Conservation (phyloP, 53 echinoderm and acorn worm species). For the Mesocentrotus franciscanus region DNA sequence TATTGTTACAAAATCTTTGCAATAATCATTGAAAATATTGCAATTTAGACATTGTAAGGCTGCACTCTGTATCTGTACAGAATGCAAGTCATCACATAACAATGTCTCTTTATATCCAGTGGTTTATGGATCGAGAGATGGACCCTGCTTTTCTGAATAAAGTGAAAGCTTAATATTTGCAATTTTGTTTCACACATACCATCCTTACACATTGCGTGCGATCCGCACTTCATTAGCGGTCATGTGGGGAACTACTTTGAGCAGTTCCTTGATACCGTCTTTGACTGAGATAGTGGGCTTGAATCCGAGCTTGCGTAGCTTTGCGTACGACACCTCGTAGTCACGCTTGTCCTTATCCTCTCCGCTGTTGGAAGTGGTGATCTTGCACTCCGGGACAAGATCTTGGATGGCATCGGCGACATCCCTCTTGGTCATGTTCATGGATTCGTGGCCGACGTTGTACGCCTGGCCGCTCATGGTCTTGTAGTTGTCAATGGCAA, state of each 20-base stretch:
- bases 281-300: conserved; percentile 68
- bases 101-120: not conserved
- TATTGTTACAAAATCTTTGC: not conserved
- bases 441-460: conserved; percentile 85
- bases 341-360: conserved; percentile 87
- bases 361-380: conserved; percentile 69
- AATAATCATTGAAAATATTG: not conserved
- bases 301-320: conserved; percentile 80
- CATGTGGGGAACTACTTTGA: conserved; percentile 83
- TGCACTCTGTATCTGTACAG: not conserved
- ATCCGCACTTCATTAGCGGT: conserved; percentile 62
- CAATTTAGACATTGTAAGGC: not conserved
- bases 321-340: conserved; percentile 85
- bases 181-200: conserved; percentile 13
- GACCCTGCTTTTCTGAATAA: not conserved
- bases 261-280: conserved; percentile 78
- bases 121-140: not conserved
- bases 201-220: conserved; percentile 75
- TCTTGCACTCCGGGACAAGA: conserved; percentile 73
- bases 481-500: conserved; percentile 79
- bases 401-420: conserved; percentile 74
- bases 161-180: not conserved
- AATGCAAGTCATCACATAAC: not conserved
- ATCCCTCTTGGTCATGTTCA: conserved; percentile 88
- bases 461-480: conserved; percentile 82